Evolutionary conservation across 2,797 vertebrate genomes (phyloP), one percentile per base, ranked within the genome.

Genomic region (Sebastes goodei): DNA sequence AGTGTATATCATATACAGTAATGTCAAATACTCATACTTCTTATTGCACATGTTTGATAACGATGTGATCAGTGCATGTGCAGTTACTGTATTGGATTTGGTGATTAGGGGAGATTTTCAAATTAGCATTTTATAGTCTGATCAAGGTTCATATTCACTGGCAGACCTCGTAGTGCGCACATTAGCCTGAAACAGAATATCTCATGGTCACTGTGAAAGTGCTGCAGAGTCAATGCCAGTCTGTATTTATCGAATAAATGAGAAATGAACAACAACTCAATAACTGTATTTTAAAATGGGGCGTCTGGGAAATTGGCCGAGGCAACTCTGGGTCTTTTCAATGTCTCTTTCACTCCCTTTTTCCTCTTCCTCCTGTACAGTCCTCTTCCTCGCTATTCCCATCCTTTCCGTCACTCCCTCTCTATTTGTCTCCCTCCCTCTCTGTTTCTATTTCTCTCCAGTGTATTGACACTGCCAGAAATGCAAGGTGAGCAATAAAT

Each of bases 401-500:
- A 38, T 71, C 25, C 11, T 78, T 80, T 69, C 49, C 15, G 10
- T 78, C 66, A 65, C 60, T 67, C 57, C 56, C 49, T 71, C 68
- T 85, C 70, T 79, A 61, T 86, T 81, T 82, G 74, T 73, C 68
- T 67, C 69, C 42, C 78, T 78, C 72, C 59, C 56, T 67, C 78
- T 80, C 82, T 59, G 38, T 74, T 74, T 80, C 78, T 67, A 23
- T 88, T 83, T 74, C 80, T 80, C 77, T 85, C 61, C 46, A 55
- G 63, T 85, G 59, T 88, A 92, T 90, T 91, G 91, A 89, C 85
- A 85, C 75, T 68, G 89, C 38, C 74, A 93, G 88, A 89, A 89
- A 87, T 90, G 91, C 88, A 86, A 92, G 68, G 85, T 85, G 88
- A 86, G 92, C 93, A 95, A 91, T 93, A 94, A 91, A 83, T 71